Base-by-base conservation (phyloP, 1,140 invertebrate genomes). In the Anastatus disparis region DNA sequence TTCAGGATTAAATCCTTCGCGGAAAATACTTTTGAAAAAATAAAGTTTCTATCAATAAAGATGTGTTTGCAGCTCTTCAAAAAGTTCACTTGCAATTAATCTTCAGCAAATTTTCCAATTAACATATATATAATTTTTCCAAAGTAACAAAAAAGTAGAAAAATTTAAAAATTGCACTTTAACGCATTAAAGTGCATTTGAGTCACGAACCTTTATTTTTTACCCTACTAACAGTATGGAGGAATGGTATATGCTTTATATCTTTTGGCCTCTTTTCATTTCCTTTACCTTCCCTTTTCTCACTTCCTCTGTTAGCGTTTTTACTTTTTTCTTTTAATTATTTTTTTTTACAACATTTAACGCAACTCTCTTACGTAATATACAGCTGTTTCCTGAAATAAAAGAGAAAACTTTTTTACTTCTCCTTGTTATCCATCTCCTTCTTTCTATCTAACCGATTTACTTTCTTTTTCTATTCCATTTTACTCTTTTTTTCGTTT, bases 391-490 rank as follows among this genome's bases (percentile, higher is more conserved):
- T 46, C 9, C 40, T 52, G 31, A 58, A 58, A 68, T 68, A 52
- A 40, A 50, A 53, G 24, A 26, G 22, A 29, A 61, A 68, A 68
- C 55, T 68, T 52, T 59, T 68, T 67, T 46, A 58, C 46, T 46
- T 46, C 64, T 67, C 38, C 17, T 29, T 15, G 59, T 50, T 13
- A 40, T 44, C 64, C 38, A n/a, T 64, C 31, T 10, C n/a, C 12
- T 9, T 22, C 31, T 35, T 35, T 35, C 31, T 35, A 4, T 35
- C 31, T 35, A 4, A 35, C 31, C 4, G 31, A 6, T n/a, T n/a
- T n/a, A n/a, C n/a, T 10, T 10, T 40, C 56, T 59, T 8, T 26
- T 24, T 17, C 26, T 50, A n/a, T 27, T 58, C 52, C 24, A 26
- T 52, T 52, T n/a, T n/a, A n/a, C n/a, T n/a, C n/a, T n/a, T n/a